Evolutionary conservation across 2,888 invertebrate species (phyloP).

Genomic region (Eupithecia subfuscata): DNA sequence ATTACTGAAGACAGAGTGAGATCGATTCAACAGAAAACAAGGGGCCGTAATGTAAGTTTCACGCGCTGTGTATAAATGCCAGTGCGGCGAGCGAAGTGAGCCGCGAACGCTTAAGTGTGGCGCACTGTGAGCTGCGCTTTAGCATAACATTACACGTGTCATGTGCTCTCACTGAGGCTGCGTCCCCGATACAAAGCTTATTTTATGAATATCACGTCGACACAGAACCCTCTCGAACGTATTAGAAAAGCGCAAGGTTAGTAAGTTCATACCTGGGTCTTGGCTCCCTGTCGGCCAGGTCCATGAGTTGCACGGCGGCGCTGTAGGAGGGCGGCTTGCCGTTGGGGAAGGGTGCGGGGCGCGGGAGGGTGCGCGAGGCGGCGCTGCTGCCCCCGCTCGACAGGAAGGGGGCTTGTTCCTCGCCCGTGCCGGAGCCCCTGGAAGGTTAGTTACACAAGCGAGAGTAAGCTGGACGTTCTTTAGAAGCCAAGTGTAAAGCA

Average conservation of each 20-base stretch:
- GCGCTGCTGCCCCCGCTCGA: constrained; percentile 82
- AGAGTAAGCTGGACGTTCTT: background rate
- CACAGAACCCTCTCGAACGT: too few species aligned
- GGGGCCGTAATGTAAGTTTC: too few species aligned
- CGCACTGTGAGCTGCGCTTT: too few species aligned
- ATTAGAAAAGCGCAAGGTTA: background rate
- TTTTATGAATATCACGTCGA: too few species aligned
- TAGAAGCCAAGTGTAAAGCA: background rate
- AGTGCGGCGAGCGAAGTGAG: too few species aligned
- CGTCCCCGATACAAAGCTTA: background rate
- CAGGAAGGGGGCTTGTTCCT: constrained; percentile 93
- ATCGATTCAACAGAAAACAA: too few species aligned
- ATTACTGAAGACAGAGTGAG: too few species aligned
- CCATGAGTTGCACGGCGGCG: constrained; percentile 84
- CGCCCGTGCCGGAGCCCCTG: constrained; percentile 91
- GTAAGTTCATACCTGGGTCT: constrained; percentile 57
- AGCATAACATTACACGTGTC: too few species aligned
- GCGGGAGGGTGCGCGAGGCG: constrained; percentile 78
- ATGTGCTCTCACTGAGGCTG: background rate
- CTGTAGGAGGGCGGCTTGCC: constrained; percentile 83
- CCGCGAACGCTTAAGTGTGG: too few species aligned
- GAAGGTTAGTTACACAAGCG: constrained; percentile 15
- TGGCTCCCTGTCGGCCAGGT: constrained; percentile 62
- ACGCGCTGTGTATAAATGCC: too few species aligned
- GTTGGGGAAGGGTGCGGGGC: constrained; percentile 85